Conservation (phyloP, 2,797 vertebrate species). For the Malacoctenus gilli region DNA sequence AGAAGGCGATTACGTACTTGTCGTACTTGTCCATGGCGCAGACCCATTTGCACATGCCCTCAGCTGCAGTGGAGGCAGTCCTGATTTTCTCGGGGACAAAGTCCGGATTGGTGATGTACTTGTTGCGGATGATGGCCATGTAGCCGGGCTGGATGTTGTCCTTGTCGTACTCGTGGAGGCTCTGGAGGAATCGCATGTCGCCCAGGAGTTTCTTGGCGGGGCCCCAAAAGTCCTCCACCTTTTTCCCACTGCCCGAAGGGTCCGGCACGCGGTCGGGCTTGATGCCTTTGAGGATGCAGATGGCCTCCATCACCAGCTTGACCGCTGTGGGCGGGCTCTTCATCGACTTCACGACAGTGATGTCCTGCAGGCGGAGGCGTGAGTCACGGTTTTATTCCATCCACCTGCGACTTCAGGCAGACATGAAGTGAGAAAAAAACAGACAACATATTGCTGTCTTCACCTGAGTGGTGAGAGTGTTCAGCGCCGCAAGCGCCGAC, state of each 20-base stretch:
- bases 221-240: constrained; percentile 92
- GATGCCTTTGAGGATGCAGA: constrained; percentile 93
- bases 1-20: constrained; percentile 75
- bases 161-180: constrained; percentile 91
- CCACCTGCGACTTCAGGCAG: background rate
- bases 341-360: constrained; percentile 93
- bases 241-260: constrained; percentile 87
- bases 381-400: too few relatives aligned
- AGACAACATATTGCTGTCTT: background rate
- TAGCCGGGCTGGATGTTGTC: constrained; percentile 86
- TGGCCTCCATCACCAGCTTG: constrained; percentile 93
- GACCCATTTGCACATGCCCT: constrained; percentile 93
- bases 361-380: constrained; percentile 81
- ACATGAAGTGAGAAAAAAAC: background rate
- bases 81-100: constrained; percentile 93
- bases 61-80: constrained; percentile 90
- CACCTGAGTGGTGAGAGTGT: constrained; percentile 90
- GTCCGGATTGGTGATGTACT: constrained; percentile 91
- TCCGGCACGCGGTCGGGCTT: constrained; percentile 90
- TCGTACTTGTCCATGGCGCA: constrained; percentile 91
- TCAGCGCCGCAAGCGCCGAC: constrained; percentile 85
- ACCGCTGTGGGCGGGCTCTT: constrained; percentile 90
- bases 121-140: constrained; percentile 87
- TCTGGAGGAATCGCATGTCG: constrained; percentile 91
- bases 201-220: constrained; percentile 91